Evolutionary conservation across 2,888 invertebrate species (phyloP).

Genomic region (Pandemis corylana): DNA sequence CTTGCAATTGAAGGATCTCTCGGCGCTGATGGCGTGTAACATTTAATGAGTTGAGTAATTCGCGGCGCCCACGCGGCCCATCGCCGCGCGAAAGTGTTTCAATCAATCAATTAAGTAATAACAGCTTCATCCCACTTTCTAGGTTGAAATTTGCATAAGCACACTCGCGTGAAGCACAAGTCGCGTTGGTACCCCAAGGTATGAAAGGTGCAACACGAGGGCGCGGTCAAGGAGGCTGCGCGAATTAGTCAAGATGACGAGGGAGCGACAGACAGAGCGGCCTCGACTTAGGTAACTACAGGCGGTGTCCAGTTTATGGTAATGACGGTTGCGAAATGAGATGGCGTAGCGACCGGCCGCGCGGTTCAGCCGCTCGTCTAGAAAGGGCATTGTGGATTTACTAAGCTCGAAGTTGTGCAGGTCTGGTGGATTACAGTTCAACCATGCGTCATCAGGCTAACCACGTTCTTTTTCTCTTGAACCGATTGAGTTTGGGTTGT

Average conservation of each 20-base stretch:
- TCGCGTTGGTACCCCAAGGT: constrained; percentile 15
- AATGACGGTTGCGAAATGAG: not conserved
- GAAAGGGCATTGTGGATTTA: not conserved
- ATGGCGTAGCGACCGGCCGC: not conserved
- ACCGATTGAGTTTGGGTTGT: too few species aligned
- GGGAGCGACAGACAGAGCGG: not conserved
- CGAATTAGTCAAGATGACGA: constrained; percentile 31
- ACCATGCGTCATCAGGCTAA: too few species aligned
- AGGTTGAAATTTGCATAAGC: constrained; percentile 40
- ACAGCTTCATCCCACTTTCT: constrained; percentile 23
- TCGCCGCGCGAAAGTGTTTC: constrained; percentile 26
- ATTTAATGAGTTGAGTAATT: constrained; percentile 25
- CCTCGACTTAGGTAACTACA: constrained; percentile 1
- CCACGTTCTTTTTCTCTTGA: too few species aligned
- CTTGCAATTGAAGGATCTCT: not conserved
- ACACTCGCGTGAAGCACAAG: not conserved
- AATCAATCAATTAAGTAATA: constrained; percentile 39
- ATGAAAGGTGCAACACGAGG: constrained; percentile 15
- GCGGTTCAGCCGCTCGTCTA: not conserved
- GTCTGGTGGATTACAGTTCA: too few species aligned
- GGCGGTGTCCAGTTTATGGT: constrained; percentile 1
- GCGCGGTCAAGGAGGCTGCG: constrained; percentile 28
- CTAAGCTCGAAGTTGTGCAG: not conserved
- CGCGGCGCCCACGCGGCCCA: constrained; percentile 7
- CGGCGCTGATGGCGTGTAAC: not conserved